Percentiles rank a stretch among this genome's conserved stretches.
phyloP scores from a whole-genome alignment of 2,888 invertebrate genomes.

The Pandemis cinnamomeana region DNA sequence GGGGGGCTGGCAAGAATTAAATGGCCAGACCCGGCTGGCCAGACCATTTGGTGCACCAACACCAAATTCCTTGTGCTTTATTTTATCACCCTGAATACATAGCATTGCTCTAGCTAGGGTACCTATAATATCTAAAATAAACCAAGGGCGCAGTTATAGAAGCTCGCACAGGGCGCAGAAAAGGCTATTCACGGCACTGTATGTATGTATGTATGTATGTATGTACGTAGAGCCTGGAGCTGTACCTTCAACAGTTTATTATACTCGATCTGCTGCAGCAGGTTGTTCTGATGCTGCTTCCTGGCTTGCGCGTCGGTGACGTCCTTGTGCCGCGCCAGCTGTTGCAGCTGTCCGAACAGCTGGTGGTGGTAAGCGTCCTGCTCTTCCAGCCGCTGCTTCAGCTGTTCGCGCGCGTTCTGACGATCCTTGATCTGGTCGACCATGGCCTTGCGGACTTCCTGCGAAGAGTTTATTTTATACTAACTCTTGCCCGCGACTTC shows the following conservation, averaged over 20 bases:
- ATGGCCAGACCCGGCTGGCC: too few species aligned
- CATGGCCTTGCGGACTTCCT: constrained; percentile 69
- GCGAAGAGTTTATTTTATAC: neutral
- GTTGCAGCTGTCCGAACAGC: constrained; percentile 56
- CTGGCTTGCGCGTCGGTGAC: constrained; percentile 57
- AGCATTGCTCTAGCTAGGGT: too few species aligned
- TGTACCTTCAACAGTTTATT: constrained; percentile 71
- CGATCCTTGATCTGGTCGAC: constrained; percentile 70
- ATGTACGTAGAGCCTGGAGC: neutral
- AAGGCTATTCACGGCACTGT: too few species aligned
- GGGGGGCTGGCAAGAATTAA: too few species aligned
- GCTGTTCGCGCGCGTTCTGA: constrained; percentile 48
- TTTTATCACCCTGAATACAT: too few species aligned
- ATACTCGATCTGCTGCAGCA: constrained; percentile 69
- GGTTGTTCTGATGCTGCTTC: constrained; percentile 60
- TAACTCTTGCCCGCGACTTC: too few species aligned
- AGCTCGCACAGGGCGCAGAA: too few species aligned
- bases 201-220: too few species aligned
- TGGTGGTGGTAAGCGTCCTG: constrained; percentile 63
- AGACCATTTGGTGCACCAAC: too few species aligned
- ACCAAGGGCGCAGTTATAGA: too few species aligned
- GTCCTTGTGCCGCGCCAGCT: constrained; percentile 57
- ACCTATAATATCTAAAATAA: too few species aligned
- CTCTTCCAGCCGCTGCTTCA: constrained; percentile 55
- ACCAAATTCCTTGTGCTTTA: too few species aligned